Percentiles rank a stretch among this genome's conserved stretches.
These are phyloP conservation scores for Patella caerulea DNA, from an alignment of 2,888 invertebrate genomes.

Conservation along the genomic window DNA sequence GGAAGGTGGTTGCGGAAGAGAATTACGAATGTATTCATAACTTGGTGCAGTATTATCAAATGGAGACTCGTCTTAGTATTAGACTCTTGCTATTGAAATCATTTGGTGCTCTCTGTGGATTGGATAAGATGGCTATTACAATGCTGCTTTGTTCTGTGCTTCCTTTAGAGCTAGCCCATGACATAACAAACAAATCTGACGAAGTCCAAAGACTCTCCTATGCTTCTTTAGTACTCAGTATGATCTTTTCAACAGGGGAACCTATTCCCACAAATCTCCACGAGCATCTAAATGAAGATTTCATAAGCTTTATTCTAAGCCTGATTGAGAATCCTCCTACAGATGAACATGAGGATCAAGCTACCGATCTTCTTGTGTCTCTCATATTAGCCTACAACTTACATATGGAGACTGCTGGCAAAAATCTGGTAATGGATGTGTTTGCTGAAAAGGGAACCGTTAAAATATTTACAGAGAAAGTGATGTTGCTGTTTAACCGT, in stretches of 20 bases:
- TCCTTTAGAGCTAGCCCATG: conserved; percentile 91
- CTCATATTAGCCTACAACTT: conserved; percentile 90
- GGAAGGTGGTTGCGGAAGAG: conserved; percentile 86
- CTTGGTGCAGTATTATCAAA: conserved; percentile 94
- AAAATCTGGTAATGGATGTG: conserved; percentile 68
- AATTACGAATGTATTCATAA: conserved; percentile 87
- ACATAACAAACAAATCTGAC: conserved; percentile 64
- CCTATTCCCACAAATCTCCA: conserved; percentile 80
- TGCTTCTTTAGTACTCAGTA: conserved; percentile 86
- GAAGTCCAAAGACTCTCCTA: conserved; percentile 71
- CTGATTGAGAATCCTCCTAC: conserved; percentile 86
- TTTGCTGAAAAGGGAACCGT: conserved; percentile 76
- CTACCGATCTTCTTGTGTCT: conserved; percentile 87
- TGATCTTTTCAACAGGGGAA: conserved; percentile 92
- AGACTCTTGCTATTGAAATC: conserved; percentile 86
- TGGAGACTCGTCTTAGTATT: conserved; percentile 74
- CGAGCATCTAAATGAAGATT: conserved; percentile 89
- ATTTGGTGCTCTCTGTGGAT: conserved; percentile 88
- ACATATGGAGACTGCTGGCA: conserved; percentile 78
- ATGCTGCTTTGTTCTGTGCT: conserved; percentile 89
- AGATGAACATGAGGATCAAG: conserved; percentile 86
- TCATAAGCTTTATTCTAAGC: conserved; percentile 85
- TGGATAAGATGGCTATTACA: conserved; percentile 85
- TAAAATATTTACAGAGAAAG: conserved; percentile 91
- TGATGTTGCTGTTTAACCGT: conserved; percentile 87